A percentile compares a stretch with the other conserved stretches of the same genome.
Conservation (phyloP, 2,113 vertebrate species). For the Erythrocercus mccallii region DNA sequence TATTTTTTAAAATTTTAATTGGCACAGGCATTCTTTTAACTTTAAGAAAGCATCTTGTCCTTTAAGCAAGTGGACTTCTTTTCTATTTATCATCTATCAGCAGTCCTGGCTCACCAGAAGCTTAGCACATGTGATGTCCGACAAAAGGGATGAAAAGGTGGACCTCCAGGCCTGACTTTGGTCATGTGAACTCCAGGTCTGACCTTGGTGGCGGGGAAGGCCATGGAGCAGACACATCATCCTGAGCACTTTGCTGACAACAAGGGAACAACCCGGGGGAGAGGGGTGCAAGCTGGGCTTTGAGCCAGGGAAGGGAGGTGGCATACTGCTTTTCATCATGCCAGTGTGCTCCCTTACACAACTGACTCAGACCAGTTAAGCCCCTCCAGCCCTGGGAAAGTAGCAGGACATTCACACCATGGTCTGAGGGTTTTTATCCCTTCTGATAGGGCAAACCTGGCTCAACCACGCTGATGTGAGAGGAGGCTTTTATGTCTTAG, state of each 20-base stretch:
- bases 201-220: not conserved
- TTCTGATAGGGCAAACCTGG: not conserved
- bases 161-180: not conserved
- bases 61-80: not conserved
- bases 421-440: not conserved
- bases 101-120: not conserved
- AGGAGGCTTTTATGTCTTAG: not conserved
- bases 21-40: not conserved
- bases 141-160: not conserved
- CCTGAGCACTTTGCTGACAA: not conserved
- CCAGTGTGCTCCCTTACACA: not conserved
- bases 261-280: not conserved
- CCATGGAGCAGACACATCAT: not conserved
- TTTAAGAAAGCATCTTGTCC: not conserved
- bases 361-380: not conserved
- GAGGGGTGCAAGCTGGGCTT: not conserved
- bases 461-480: not conserved
- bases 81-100: not conserved
- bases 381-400: not conserved
- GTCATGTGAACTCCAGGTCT: not conserved
- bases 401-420: not conserved
- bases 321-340: not conserved
- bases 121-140: not conserved
- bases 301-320: not conserved
- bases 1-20: not conserved